Base-by-base conservation (phyloP, 2,888 invertebrate genomes). In the Desoria tigrina region DNA sequence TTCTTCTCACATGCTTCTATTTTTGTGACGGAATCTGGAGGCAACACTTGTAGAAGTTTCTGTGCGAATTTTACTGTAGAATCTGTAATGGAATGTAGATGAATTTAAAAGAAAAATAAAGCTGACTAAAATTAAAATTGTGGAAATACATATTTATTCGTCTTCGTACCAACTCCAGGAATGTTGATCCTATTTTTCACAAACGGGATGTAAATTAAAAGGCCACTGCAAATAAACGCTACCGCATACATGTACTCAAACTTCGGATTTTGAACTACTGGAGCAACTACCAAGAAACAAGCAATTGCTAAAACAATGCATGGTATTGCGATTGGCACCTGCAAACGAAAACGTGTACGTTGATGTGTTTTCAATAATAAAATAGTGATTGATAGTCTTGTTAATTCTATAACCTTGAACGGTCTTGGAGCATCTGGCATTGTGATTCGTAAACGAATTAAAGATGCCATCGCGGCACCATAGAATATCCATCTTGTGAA, bases 401-500 rank as follows among this genome's bases (percentile, higher is more conserved):
- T n/a, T n/a, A n/a, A n/a, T n/a, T n/a, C n/a, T n/a, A n/a, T n/a
- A 11, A 85, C 86, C 79, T 86, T 85, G 77, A 90, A 92, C 0
- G 91, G 90, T 64, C 92, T 82, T 1, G 83, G 84, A 28, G 84
- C 85, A 66, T 88, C 80, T 2, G 86, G 84, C 78, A 86, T 87
- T 0, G 89, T 90, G 76, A 80, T 86, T 57, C 92, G 81, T 77
- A 93, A 81, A 1, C 90, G 84, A 42, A 93, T 79, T 23, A 92
- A 81, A 0, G 91, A 87, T 1, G 89, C 84, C 88, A 92, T 90
- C 0, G 91, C 90, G 0, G 87, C 80, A 0, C 92, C 92, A 79
- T 92, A 92, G 81, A 91, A 91, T 69, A 91, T 85, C 92, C 92
- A 92, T 24, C 90, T 88, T 69, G 92, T 86, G 83, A 92, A 92